Base-by-base conservation (phyloP, 2,113 vertebrate genomes). In the Salvator merianae region DNA sequence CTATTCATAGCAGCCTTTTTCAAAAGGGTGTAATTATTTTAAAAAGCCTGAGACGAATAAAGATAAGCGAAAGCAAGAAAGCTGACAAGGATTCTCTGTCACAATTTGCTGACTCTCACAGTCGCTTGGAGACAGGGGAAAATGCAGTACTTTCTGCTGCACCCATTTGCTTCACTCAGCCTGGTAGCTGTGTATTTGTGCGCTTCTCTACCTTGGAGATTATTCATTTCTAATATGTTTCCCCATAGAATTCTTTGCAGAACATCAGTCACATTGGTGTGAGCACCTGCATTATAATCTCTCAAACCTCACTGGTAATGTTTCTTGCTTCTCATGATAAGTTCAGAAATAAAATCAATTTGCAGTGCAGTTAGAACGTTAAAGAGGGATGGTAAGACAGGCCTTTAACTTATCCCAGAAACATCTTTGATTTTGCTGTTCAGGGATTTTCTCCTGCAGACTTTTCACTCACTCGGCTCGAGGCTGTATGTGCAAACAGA, bases 341-440 rank as follows among this genome's bases (percentile, higher is more conserved):
- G 89, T 38, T 65, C 40, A 24, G 32, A 83, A 85, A 78, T 79
- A 84, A 84, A 84, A 85, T 70, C 28, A 70, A 3, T 82, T 72
- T 55, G 7, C 22, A 72, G 62, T 0, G 47, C 66, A 79, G 1
- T 55, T 79, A 72, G 77, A n/a, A 53, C 28, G 68, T n/a, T 62
- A 1, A 62, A 18, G 43, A 53, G 14, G 59, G 84, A 3, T 1
- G 2, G 13, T 34, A 77, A 80, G 81, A 38, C 50, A 71, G 26
- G 4, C 50, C n/a, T 0, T 85, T 81, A 40, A 79, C 7, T 47
- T 66, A 0, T 4, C 83, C 89, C 50, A 59, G 83, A 18, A 86
- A 76, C 71, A 30, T 5, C 20, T 9, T 14, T 73, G 5, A 75
- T 77, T n/a, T 84, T 4, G 26, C 16, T 26, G 1, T 20, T 2